Evolutionary conservation across 2,797 vertebrate species (phyloP), one percentile per base, ranked within the genome.

Genomic region (Buphagus erythrorhynchus): DNA sequence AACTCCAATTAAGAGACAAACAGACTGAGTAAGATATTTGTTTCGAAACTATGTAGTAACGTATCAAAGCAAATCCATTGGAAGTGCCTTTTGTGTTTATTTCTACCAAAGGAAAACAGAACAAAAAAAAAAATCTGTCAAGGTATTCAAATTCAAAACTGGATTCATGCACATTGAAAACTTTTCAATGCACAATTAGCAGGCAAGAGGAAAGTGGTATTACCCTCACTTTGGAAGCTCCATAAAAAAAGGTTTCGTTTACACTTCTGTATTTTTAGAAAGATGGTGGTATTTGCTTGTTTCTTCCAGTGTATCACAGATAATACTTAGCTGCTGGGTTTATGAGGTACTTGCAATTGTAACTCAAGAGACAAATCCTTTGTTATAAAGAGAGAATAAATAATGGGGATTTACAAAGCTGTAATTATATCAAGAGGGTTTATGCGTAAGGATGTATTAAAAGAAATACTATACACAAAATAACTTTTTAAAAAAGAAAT

Each of bases 321-420:
- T 77, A 92, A 82, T 58, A 67, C 42, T 80, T 65, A 82, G 68
- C 52, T 91, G 49, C 33, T 5, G 2, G 15, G 25, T 82, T 96
- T 96, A 89, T 51, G 75, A 91, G 75, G 75, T 68, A 86, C 78
- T 88, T 93, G 38, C 86, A 72, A 72, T 74, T 83, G 63, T 89
- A 93, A 94, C 68, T 77, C 62, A 89, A 71, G 38, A 92, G 71
- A 72, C 10, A 95, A 90, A 93, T 94, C 77, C 90, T 92, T 86
- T 88, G 22, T 93, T 94, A 88, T 77, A 96, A 96, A 94, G 48
- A 63, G 14, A 95, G 71, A 86, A 94, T 83, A 97, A 97, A 92
- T 86, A 96, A 93, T 33, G 79, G 55, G 93, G 94, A 97, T 92
- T 96, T 92, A 97, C 87, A 94, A 93, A 90, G 86, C 79, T 42